Base-by-base conservation (phyloP, 1,140 invertebrate species). In the Drosophila equinoxialis region DNA sequence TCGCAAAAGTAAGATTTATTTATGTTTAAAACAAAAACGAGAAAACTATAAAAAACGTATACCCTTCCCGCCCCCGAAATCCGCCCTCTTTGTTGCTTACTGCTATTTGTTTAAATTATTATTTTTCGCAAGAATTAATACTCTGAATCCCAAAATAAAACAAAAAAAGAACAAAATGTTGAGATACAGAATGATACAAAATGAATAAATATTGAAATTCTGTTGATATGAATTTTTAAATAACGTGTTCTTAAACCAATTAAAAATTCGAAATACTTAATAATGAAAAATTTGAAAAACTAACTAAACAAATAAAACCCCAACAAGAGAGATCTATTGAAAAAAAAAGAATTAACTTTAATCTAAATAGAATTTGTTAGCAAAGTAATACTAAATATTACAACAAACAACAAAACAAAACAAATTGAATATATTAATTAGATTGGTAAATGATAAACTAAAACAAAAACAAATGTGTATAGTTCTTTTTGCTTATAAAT, bases 361-460 rank as follows among this genome's bases (percentile, higher is more conserved):
- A 89, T 80, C 77, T 89, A 87, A 87, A 87, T 87, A 87, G 77
- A 87, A 89, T 87, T 87, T 89, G 84, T 84, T 87, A 89, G 84
- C 81, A 74, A 87, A 89, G 84, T 87, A 87, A 86, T 84, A 67
- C 30, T 61, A 82, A 51, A 51, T 72, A 81, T 81, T 79, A 61
- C 68, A 41, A 74, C 30, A 67, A 41, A 74, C 30, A 67, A 39
- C 35, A 68, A 68, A 65, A 54, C 48, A 71, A 57, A 66, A 62
- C 64, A 60, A 60, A 66, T 79, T 68, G 61, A 71, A 72, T 87
- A 72, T 87, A 83, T 70, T 77, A 23, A 51, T 51, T 51, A 51
- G 45, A 23, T 51, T 51, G 45, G 45, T 51, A 51, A 51, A 51
- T 51, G 8, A 23, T 30, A 30, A 30, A 30, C 30, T 6, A 30